phyloP scores from a whole-genome alignment of 1,140 invertebrate genomes.

The Cecropterus lyciades region DNA sequence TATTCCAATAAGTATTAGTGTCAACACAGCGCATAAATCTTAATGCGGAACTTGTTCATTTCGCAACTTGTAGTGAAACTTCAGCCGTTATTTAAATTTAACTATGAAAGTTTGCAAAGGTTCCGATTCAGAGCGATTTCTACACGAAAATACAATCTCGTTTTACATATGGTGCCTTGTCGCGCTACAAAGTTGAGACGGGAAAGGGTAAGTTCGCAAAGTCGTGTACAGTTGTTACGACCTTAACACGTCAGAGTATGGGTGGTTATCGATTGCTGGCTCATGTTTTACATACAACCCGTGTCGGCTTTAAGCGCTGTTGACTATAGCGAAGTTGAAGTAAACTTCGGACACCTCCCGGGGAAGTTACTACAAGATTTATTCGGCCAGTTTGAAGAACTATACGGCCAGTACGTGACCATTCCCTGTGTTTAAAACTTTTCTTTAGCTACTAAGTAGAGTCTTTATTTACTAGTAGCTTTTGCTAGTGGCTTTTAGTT shows the following conservation, averaged over 20 bases:
- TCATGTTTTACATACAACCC: no score
- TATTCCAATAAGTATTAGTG: not conserved
- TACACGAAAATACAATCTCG: constrained; percentile 22
- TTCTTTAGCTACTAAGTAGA: not conserved
- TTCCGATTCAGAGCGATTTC: constrained; percentile 8
- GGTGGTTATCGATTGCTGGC: constrained; percentile 11
- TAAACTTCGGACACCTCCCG: constrained; percentile 41
- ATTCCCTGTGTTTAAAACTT: constrained; percentile 7
- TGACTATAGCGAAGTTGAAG: constrained; percentile 45
- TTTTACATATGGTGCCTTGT: constrained; percentile 33
- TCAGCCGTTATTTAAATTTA: not conserved
- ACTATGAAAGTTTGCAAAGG: constrained; percentile 20
- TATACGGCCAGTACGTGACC: not conserved
- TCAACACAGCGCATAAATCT: constrained; percentile 2
- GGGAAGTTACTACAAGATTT: constrained; percentile 44
- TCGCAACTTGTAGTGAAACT: constrained; percentile 4
- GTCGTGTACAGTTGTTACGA: constrained; percentile 9
- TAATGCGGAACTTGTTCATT: constrained; percentile 11
- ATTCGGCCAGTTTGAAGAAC: constrained; percentile 31
- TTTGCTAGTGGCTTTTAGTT: no score
- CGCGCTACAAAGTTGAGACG: constrained; percentile 30
- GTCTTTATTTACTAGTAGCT: not conserved
- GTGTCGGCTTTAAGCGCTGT: constrained; percentile 42
- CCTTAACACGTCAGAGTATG: not conserved
- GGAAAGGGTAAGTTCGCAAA: constrained; percentile 14